Evolutionary conservation across 1,140 invertebrate genomes (phyloP), one percentile per base, ranked within the genome.

Genomic region (Nasonia longicornis): DNA sequence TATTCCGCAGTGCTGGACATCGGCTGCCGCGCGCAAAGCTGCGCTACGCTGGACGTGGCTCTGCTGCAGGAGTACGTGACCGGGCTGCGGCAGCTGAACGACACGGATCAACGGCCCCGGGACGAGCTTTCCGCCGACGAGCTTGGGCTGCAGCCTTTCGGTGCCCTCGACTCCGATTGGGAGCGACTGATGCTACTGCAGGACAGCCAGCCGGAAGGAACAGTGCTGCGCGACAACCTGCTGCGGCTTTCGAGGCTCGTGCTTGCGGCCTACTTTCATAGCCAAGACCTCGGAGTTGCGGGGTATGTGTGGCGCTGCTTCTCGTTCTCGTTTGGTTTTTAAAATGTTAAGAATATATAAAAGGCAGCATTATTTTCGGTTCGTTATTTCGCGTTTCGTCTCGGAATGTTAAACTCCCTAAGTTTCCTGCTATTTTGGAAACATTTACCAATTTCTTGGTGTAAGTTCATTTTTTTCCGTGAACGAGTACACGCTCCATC

Each of bases 81-180:
- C 11, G 26, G n/a, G 0, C 29, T 67, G 70, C 38, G 1, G 12
- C 16, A 31, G 2, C 22, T 12, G 2, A 67, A 52, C 20, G 58
- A 31, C 22, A 48, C 6, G 6, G 48, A 38, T 12, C 52, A n/a
- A 1, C 16, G 20, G 3, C 16, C 22, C 26, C 26, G 26, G 2
- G 48, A 6, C 2, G 58, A 66, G 3, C 14, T 14, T 22, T 11
- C 7, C 1, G 12, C 58, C 26, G 74, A 48, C 10, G 29, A 74
- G 52, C 7, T n/a, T 20, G 3, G 1, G 1, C 20, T 67, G 11
- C 64, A 77, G 64, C 86, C 86, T 0, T 87, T 88, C 16, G 87
- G 87, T 10, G 58, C 81, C 12, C 45, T 86, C 1, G 74, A 71
- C 10, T 84, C 85, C 0, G 87, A 88, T 66, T 88, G 87, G 87